Conservation (phyloP, 2,888 invertebrate species). For the Danaus chrysippus region DNA sequence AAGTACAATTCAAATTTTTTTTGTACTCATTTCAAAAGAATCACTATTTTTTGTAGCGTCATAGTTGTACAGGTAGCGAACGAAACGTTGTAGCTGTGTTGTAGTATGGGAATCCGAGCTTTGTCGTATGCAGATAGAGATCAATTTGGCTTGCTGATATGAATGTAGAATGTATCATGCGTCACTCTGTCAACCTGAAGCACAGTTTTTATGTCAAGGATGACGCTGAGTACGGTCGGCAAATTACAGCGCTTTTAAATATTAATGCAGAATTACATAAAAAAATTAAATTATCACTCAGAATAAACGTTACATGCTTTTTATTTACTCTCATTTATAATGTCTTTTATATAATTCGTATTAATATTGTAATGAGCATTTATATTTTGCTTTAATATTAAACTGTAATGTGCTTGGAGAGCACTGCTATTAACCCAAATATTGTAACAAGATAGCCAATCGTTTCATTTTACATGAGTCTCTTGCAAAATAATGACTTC, state of each 20-base stretch:
- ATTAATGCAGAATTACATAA: slow-evolving; percentile 17
- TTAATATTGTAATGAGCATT: neutral
- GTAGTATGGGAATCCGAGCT: slow-evolving; percentile 5
- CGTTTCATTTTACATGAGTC: no score
- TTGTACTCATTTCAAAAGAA: slow-evolving; percentile 19
- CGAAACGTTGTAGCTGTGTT: slow-evolving; percentile 12
- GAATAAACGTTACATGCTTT: neutral
- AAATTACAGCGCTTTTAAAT: slow-evolving; percentile 17
- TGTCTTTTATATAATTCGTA: neutral
- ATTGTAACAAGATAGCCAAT: no score
- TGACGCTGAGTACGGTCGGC: slow-evolving; percentile 29
- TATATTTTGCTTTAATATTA: neutral
- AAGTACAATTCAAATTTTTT: slow-evolving; percentile 5
- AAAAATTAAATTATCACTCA: slow-evolving; percentile 3
- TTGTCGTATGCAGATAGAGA: slow-evolving; percentile 17
- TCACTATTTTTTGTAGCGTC: slow-evolving; percentile 23
- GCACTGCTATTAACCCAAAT: no score
- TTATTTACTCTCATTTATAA: neutral
- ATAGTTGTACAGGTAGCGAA: slow-evolving; percentile 23
- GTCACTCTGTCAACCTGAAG: slow-evolving; percentile 32
- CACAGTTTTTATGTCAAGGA: slow-evolving; percentile 34
- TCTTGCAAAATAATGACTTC: no score
- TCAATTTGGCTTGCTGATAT: slow-evolving; percentile 15
- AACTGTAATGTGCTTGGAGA: no score
- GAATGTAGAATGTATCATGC: slow-evolving; percentile 17